A percentile compares a stretch with the other conserved stretches of the same genome.
Evolutionary conservation across 64 coral and sea anemone species (phyloP).

Genomic region (Montipora efflorescens): DNA sequence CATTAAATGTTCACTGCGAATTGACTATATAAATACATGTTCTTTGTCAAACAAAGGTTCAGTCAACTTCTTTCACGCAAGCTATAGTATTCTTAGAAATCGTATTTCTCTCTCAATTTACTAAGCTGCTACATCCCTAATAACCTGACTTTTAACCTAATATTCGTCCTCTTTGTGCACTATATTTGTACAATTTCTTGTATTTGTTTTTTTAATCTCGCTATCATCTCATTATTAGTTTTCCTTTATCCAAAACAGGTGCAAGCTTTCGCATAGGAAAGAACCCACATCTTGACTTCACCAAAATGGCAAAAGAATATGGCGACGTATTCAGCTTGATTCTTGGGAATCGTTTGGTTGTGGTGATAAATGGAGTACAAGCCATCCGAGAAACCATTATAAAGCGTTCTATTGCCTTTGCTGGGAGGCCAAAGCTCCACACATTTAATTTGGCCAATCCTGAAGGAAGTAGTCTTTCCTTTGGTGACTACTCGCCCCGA

Average conservation of each 20-base stretch:
- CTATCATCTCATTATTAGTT: neutral
- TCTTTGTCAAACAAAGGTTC: too few species aligned
- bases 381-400: constrained; percentile 69
- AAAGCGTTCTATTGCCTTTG: constrained; percentile 65
- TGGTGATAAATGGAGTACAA: constrained; percentile 65
- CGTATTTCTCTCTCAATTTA: too few species aligned
- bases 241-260: constrained; percentile 17
- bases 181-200: too few species aligned
- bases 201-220: too few species aligned
- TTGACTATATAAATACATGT: too few species aligned
- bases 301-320: constrained; percentile 69
- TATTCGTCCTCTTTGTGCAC: too few species aligned
- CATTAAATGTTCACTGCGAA: too few species aligned
- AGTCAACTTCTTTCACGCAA: too few species aligned
- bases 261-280: constrained; percentile 70
- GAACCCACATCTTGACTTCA: constrained; percentile 57
- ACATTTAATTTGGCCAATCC: constrained; percentile 7
- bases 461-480: neutral
- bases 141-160: too few species aligned
- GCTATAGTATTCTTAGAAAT: too few species aligned
- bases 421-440: constrained; percentile 45
- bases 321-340: constrained; percentile 70
- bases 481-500: neutral
- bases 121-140: too few species aligned
- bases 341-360: constrained; percentile 65